Conservation (phyloP, 2,797 vertebrate species). For the Manis javanica region DNA sequence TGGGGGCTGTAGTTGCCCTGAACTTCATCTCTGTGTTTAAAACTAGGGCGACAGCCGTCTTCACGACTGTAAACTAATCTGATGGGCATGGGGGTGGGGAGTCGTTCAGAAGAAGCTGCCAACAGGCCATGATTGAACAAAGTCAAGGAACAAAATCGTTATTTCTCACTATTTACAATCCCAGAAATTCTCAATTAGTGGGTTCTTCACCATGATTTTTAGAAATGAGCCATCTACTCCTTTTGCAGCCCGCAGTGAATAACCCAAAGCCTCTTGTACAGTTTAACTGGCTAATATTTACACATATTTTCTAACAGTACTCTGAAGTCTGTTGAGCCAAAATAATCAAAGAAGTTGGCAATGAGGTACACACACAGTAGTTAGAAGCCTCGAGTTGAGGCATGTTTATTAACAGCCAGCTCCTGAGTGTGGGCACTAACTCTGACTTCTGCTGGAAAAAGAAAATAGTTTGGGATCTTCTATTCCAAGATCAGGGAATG, state of each 20-base stretch:
- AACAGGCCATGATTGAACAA: constrained; percentile 76
- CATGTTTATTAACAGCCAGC: constrained; percentile 50
- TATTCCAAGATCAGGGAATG: constrained; percentile 1
- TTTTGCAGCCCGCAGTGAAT: background rate
- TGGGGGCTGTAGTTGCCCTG: constrained; percentile 63
- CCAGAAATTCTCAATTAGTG: background rate
- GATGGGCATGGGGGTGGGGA: constrained; percentile 75
- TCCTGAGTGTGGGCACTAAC: constrained; percentile 38
- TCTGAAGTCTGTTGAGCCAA: constrained; percentile 28
- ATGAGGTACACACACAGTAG: background rate
- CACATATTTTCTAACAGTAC: constrained; percentile 36
- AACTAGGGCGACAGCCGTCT: constrained; percentile 78
- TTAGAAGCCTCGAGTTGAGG: constrained; percentile 61
- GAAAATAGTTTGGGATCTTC: background rate
- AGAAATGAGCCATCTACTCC: background rate
- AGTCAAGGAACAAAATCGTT: constrained; percentile 30
- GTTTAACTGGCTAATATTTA: constrained; percentile 30
- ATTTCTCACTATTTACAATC: constrained; percentile 24
- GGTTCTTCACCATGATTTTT: background rate
- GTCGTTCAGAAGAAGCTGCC: constrained; percentile 70
- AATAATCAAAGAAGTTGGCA: constrained; percentile 52
- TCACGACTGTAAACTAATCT: constrained; percentile 80
- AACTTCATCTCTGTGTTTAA: constrained; percentile 79
- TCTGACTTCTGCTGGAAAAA: constrained; percentile 54
- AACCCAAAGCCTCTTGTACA: background rate